These are phyloP conservation scores for Chlorodrepanis virens DNA, from an alignment of 2,113 vertebrate genomes.

Conservation along the genomic window DNA sequence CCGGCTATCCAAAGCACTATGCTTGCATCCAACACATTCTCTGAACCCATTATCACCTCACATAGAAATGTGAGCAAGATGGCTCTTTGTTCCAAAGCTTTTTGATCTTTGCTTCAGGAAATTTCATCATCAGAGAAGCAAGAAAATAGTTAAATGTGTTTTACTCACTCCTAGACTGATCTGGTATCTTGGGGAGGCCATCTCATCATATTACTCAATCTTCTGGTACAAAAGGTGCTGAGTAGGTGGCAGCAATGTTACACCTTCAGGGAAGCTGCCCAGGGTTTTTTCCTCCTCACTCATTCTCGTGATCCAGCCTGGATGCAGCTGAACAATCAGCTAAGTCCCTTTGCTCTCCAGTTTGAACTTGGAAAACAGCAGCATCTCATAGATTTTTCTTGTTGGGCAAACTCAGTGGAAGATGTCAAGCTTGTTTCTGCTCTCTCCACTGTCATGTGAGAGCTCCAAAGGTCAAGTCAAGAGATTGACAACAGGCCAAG, in stretches of 20 bases:
- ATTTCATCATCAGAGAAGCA: not conserved
- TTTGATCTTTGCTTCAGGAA: not conserved
- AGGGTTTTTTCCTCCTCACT: not conserved
- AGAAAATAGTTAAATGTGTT: not conserved
- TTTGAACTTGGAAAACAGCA: not conserved
- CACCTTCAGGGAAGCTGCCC: not conserved
- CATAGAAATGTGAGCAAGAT: not conserved
- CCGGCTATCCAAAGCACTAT: rapidly evolving
- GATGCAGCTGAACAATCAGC: not conserved
- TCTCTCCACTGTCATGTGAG: rapidly evolving
- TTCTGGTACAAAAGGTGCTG: not conserved
- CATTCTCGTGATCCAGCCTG: not conserved
- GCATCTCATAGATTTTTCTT: not conserved
- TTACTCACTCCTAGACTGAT: not conserved
- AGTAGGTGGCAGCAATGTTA: not conserved
- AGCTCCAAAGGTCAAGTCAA: not conserved
- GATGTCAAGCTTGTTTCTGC: not conserved
- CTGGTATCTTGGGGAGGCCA: not conserved
- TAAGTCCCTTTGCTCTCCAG: not conserved
- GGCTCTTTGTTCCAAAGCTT: not conserved
- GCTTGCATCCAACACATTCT: not conserved
- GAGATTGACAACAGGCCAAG: not conserved
- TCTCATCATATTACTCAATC: not conserved
- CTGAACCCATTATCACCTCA: not conserved
- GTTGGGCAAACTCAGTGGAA: not conserved